These are phyloP conservation scores for Cosmopolites sordidus DNA, from an alignment of 2,888 invertebrate genomes.

Conservation along the genomic window DNA sequence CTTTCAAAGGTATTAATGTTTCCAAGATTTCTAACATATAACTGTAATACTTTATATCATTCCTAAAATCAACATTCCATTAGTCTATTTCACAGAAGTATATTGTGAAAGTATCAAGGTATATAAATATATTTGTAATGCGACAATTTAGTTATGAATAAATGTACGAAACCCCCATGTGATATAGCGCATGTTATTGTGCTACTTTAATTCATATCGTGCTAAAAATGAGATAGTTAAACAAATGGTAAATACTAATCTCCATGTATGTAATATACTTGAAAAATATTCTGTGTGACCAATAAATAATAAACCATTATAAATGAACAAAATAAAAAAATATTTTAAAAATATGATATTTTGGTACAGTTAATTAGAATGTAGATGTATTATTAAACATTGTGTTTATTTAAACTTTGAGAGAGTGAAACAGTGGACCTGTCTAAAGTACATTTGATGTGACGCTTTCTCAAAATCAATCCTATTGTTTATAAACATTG, in stretches of 20 bases:
- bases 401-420: too few relatives aligned
- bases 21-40: too few relatives aligned
- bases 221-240: slow-evolving; percentile 3
- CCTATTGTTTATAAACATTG: neutral
- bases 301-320: slow-evolving; percentile 5
- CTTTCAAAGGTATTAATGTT: too few relatives aligned
- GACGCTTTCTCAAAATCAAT: too few relatives aligned
- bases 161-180: slow-evolving; percentile 36
- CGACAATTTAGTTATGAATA: neutral
- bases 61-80: too few relatives aligned
- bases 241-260: slow-evolving; percentile 1
- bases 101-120: too few relatives aligned
- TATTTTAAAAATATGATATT: slow-evolving; percentile 1
- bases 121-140: too few relatives aligned
- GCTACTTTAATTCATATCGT: slow-evolving; percentile 45
- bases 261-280: slow-evolving; percentile 21
- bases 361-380: slow-evolving; percentile 1
- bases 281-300: slow-evolving; percentile 25
- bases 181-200: slow-evolving; percentile 42
- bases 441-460: too few relatives aligned
- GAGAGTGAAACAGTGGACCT: too few relatives aligned
- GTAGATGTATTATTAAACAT: neutral
- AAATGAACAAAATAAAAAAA: neutral
- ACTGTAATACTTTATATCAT: too few relatives aligned
- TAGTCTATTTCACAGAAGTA: too few relatives aligned